Conservation (phyloP, 2,888 invertebrate species). For the Lepidochitona cinerea region DNA sequence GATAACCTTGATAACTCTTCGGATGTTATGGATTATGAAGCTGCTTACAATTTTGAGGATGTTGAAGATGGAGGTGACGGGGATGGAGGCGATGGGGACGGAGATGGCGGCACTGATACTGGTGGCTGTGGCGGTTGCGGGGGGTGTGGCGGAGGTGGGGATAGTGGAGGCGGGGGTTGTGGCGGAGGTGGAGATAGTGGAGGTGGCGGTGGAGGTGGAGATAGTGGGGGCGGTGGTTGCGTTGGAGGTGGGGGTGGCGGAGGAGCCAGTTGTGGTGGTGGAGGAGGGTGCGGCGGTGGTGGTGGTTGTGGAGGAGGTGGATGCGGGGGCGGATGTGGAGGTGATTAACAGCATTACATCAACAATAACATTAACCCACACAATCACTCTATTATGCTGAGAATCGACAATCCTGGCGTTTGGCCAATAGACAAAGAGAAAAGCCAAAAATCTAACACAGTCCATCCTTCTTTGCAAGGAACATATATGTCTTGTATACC, state of each 20-base stretch:
- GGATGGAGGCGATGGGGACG: slow-evolving; percentile 17
- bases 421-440: too few species aligned
- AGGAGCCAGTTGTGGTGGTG: not conserved
- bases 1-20: not conserved
- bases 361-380: too few species aligned
- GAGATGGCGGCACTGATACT: slow-evolving; percentile 31
- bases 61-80: slow-evolving; percentile 35
- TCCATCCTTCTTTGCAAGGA: too few species aligned
- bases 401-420: too few species aligned
- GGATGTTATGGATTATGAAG: not conserved
- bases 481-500: too few species aligned
- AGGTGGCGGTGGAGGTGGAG: slow-evolving; percentile 23
- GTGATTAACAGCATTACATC: too few species aligned
- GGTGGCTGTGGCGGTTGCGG: slow-evolving; percentile 40
- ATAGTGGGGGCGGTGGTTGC: not conserved
- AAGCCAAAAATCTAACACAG: too few species aligned
- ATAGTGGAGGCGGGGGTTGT: slow-evolving; percentile 40
- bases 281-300: not conserved
- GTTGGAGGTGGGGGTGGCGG: not conserved
- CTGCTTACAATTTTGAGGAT: slow-evolving; percentile 36
- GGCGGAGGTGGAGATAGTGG: slow-evolving; percentile 39
- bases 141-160: slow-evolving; percentile 36
- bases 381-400: too few species aligned
- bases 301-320: not conserved
- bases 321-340: not conserved